Evolutionary conservation across 2,888 invertebrate species (phyloP).

Genomic region (Altica lythri): DNA sequence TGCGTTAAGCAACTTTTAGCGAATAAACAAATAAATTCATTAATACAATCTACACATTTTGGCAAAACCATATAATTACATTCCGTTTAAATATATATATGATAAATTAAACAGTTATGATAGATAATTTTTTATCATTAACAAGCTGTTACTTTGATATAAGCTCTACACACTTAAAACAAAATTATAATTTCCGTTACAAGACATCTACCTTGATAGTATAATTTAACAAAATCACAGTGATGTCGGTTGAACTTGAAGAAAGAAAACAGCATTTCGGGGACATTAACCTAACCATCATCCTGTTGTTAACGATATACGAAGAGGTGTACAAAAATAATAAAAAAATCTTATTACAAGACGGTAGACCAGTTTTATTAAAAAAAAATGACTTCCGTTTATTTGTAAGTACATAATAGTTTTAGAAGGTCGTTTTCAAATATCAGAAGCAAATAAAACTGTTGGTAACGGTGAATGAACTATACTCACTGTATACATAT

Average conservation of each 20-base stretch:
- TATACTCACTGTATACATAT: no score
- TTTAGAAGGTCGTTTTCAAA: no score
- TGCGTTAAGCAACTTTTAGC: no score
- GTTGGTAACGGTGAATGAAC: no score
- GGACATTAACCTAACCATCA: conserved; percentile 28
- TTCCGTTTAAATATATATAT: no score
- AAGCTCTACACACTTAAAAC: not conserved
- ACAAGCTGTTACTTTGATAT: not conserved
- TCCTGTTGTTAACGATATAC: conserved; percentile 20
- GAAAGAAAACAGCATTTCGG: conserved; percentile 22
- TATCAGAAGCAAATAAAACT: no score
- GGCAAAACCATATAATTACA: no score
- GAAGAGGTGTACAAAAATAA: conserved; percentile 14
- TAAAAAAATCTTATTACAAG: conserved; percentile 25
- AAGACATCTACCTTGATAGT: conserved; percentile 4
- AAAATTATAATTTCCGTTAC: conserved; percentile 6
- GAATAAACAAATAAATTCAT: no score
- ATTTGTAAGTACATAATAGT: no score
- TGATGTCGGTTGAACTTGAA: conserved; percentile 10
- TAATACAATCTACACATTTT: no score
- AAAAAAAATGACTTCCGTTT: conserved; percentile 32
- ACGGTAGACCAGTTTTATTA: conserved; percentile 34
- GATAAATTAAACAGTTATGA: no score
- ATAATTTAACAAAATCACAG: conserved; percentile 14
- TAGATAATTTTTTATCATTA: not conserved